Conservation (phyloP, 2,113 vertebrate genomes). For the Herpetotheres cachinnans region DNA sequence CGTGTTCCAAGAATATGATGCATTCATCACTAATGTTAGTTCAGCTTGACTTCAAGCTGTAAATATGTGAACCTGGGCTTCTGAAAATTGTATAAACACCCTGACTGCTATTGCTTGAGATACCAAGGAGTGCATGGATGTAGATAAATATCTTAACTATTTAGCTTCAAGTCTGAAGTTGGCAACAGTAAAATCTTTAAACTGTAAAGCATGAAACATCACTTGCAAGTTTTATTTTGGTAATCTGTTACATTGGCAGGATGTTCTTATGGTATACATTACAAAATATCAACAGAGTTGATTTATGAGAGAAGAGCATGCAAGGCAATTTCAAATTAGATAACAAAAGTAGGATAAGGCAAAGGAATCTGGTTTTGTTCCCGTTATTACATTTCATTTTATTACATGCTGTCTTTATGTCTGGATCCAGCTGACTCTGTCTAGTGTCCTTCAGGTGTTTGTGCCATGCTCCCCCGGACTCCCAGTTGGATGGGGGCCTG, state of each 20-base stretch:
- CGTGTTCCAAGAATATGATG: fast-evolving
- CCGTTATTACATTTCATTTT: neutral
- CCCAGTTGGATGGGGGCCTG: fast-evolving
- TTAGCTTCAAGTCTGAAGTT: neutral
- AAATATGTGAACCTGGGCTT: neutral
- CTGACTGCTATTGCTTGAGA: fast-evolving
- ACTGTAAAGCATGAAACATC: neutral
- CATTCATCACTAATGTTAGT: neutral
- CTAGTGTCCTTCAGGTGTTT: neutral
- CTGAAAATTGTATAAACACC: neutral
- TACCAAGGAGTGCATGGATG: neutral
- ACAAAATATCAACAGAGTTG: neutral
- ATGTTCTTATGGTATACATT: neutral
- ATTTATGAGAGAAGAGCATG: neutral
- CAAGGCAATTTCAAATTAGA: neutral
- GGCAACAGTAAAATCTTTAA: neutral
- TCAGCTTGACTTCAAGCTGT: neutral
- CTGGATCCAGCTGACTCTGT: neutral
- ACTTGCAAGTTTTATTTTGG: neutral
- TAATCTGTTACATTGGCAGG: neutral
- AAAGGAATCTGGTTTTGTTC: neutral
- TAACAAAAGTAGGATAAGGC: neutral
- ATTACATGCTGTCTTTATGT: neutral
- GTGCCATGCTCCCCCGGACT: neutral
- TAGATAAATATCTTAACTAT: neutral